Evolutionary conservation across 2,888 invertebrate genomes (phyloP), one percentile per base, ranked within the genome.

Genomic region (Pollenia griseotomentosa): DNA sequence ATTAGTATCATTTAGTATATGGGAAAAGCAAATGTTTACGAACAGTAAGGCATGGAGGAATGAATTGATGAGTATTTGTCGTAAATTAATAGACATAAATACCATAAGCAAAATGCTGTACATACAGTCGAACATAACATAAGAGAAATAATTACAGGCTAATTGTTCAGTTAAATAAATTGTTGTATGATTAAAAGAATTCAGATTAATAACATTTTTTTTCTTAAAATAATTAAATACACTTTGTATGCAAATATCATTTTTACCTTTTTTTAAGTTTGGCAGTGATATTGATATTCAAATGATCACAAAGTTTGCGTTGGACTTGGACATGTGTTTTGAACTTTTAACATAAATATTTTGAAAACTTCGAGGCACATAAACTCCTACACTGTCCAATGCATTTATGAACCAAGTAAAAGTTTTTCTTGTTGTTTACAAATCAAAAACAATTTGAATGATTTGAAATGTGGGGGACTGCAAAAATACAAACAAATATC

Each of bases 1-100:
- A 79, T 80, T 71, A 63, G 53, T 53, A 19, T 71, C 14, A 19
- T 71, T 61, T 71, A 80, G 55, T 80, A 63, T 6, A 33, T 46
- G 71, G 10, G 55, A 61, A 80, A 57, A 63, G 61, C 61, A n/a
- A 23, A 11, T 63, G 16, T 74, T 74, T 51, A 74, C 61, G 12
- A 74, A 40, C 51, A 10, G 8, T 46, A 61, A 7, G 33, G 12
- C 61, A 57, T 16, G 19, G 14, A 14, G 19, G 46, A 14, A 44
- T 80, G 53, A 33, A 63, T 55, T 73, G 55, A 55, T 63, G n/a
- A 57, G 46, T 59, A 19, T 48, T 70, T 42, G 33, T 68, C 46
- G 66, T 46, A 77, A 55, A 42, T 71, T 44, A 23, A 44, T 16
- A 16, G 44, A 16, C 11, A 23, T 63, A 16, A 42, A 63, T 63